Conservation (phyloP, 2,797 vertebrate genomes). For the Sparidentex hasta region DNA sequence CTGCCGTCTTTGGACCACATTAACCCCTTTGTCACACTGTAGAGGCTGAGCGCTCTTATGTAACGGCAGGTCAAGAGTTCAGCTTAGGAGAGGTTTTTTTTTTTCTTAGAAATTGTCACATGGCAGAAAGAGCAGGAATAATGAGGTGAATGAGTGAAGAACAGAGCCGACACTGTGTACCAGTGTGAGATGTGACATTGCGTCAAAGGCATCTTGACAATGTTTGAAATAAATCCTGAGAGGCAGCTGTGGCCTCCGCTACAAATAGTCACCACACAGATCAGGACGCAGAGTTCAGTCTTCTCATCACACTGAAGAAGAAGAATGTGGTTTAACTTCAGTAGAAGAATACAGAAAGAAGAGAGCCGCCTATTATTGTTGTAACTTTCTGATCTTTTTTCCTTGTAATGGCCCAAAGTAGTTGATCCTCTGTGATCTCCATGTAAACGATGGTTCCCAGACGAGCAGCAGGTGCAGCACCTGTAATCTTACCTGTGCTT, state of each 20-base stretch:
- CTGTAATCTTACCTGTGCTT: background rate
- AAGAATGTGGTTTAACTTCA: constrained; percentile 52
- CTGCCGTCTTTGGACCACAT: constrained; percentile 14
- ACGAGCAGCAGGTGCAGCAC: background rate
- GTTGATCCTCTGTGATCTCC: background rate
- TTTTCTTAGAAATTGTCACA: constrained; percentile 56
- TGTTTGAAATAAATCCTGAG: constrained; percentile 74
- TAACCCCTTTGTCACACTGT: constrained; percentile 47
- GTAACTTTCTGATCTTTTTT: background rate
- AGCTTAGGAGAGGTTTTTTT: constrained; percentile 33
- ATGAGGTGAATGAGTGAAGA: constrained; percentile 42
- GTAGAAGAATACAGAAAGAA: constrained; percentile 27
- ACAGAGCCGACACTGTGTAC: constrained; percentile 59
- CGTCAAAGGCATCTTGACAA: constrained; percentile 67
- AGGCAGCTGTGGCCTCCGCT: constrained; percentile 56
- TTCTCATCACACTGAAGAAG: constrained; percentile 9
- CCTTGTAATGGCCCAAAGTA: background rate
- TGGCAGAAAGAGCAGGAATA: constrained; percentile 62
- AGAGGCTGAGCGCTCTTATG: constrained; percentile 54
- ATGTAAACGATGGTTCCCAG: constrained; percentile 13
- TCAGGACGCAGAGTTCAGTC: constrained; percentile 5
- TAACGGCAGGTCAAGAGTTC: constrained; percentile 76
- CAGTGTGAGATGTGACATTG: constrained; percentile 70
- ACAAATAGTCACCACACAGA: constrained; percentile 38
- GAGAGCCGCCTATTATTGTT: constrained; percentile 1